Evolutionary conservation across 2,113 vertebrate genomes (phyloP), one percentile per base, ranked within the genome.

Genomic region (Cervus canadensis): DNA sequence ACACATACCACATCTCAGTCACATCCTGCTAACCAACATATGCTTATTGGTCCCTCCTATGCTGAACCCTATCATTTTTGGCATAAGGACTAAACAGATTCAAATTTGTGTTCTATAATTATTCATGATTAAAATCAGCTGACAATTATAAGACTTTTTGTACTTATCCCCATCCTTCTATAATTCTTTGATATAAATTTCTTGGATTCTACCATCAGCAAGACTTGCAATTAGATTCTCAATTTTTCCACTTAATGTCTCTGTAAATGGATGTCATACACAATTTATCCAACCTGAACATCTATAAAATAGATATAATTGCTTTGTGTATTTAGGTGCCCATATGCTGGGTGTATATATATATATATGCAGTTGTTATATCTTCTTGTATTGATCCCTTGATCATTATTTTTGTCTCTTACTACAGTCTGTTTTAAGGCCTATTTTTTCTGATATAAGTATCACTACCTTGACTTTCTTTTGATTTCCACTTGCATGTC

Each of bases 1-100:
- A 50, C 95, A 95, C 0, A 48, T 98, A 52, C 98, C 98, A 0
- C 13, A 40, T 0, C 98, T 83, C 0, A 60, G 97, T 0, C 98
- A 98, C 90, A 93, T 99, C 78, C 94, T 98, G 0, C 50, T 99
- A 94, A 98, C 98, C 87, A 98, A 98, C 88, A 97, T 99, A 91
- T 99, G 98, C 0, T 97, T 99, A 0, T 89, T 99, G 56, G 96
- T 98, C 0, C 98, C 98, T 0, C 98, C 98, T 0, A 98, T 98
- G 98, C 97, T 99, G 57, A 99, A 99, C 96, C 98, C 98, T 36
- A 12, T 71, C 0, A 1, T 71, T 71, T 23, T n/a, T 71, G 67
- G 67, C 0, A 0, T 71, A 71, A 97, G 97, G 92, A 99, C 98
- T 0, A 94, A 95, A 93, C 98, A 98, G 87, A 98, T 99, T 76